phyloP scores from a whole-genome alignment of 2,797 vertebrate genomes.

The Paramormyrops hopkinsi region DNA sequence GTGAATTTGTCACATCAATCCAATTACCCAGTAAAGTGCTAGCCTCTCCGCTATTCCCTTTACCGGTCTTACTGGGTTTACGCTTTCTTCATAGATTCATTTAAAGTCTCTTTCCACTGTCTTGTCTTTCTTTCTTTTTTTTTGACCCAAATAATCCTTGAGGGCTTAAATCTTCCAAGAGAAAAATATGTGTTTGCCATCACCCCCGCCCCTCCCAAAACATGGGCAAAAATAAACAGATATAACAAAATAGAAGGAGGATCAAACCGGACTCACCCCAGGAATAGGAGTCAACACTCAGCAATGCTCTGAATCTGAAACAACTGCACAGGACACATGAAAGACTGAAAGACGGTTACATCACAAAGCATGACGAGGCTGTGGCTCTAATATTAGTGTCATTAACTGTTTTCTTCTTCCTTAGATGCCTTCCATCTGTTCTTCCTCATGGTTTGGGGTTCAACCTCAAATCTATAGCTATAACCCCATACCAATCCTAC shows the following conservation, averaged over 20 bases:
- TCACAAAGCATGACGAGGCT: not conserved
- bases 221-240: not conserved
- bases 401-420: not conserved
- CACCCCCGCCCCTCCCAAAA: not conserved
- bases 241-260: not conserved
- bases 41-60: conserved; percentile 4
- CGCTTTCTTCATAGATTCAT: conserved; percentile 1
- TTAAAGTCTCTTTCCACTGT: not conserved
- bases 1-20: conserved; percentile 29
- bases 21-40: conserved; percentile 21
- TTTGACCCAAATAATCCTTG: not conserved
- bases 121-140: not conserved
- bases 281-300: not conserved
- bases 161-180: not conserved
- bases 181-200: not conserved
- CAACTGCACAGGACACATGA: not conserved
- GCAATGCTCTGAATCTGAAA: not conserved
- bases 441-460: not conserved
- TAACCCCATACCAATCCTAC: not conserved
- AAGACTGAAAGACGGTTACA: not conserved
- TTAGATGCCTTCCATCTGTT: not conserved
- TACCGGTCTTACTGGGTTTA: not conserved
- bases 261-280: not conserved
- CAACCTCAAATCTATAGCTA: not conserved
- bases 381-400: not conserved